Evolutionary conservation across 2,113 vertebrate species (phyloP), one percentile per base, ranked within the genome.

Genomic region (Corythornis madagascariensis): DNA sequence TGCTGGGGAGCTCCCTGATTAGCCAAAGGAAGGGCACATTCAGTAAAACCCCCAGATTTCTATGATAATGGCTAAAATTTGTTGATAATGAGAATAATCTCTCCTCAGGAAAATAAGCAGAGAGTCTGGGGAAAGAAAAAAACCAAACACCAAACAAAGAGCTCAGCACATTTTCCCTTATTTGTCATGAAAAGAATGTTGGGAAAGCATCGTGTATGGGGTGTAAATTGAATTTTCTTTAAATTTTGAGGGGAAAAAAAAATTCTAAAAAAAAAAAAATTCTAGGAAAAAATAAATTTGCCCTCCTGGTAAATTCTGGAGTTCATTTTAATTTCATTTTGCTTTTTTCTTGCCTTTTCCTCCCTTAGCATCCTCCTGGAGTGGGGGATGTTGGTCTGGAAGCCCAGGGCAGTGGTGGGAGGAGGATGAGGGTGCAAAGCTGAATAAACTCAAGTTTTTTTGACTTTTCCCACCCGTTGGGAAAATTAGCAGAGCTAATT

Each of bases 271-370:
- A 14, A 7, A 3, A 47, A 47, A 47, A 47, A 20, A 16, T 16
- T 4, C 21, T n/a, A 4, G 11, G 24, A 33, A 22, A 14, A 7
- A 3, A 47, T 19, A 47, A 47, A 20, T 38, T 53, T 64, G 3
- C 21, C 5, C 7, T 63, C 13, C 15, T 40, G 31, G 9, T 31
- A 7, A 55, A 78, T 17, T 60, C 74, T 33, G 43, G 5, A 4
- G 7, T 16, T 50, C 1, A 6, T 64, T 43, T 64, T 33, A 31
- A 8, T 25, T 29, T 2, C 0, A 0, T 3, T 22, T 67, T 83
- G 81, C 5, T 5, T 47, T 57, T 43, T 45, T 15, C 11, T 5
- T 42, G 28, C 4, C 6, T 9, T 40, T 75, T 42, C 26, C 13
- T 31, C 11, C 28, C 19, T 64, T 53, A 9, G 16, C 4, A 3